Percentiles rank a stretch among this genome's conserved stretches.
These are phyloP conservation scores for Discoglossus pictus DNA, from an alignment of 2,797 vertebrate genomes.

Conservation along the genomic window DNA sequence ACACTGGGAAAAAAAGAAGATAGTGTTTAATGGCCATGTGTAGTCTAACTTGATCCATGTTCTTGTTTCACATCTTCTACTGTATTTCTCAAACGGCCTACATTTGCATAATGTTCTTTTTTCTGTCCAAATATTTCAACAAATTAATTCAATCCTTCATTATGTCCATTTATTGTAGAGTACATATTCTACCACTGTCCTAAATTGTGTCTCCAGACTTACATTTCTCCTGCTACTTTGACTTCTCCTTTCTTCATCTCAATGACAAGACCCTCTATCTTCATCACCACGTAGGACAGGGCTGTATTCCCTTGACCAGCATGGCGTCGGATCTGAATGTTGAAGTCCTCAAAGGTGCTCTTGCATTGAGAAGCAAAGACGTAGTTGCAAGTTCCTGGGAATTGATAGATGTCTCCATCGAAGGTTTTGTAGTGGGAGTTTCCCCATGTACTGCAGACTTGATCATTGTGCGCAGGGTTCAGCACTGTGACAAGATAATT, in stretches of 20 bases:
- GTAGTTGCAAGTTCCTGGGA: constrained; percentile 72
- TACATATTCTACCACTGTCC: too few species aligned
- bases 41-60: too few species aligned
- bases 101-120: not conserved
- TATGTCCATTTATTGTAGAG: too few species aligned
- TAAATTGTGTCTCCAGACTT: constrained; percentile 11
- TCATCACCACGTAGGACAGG: constrained; percentile 59
- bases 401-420: constrained; percentile 66
- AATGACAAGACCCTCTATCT: constrained; percentile 60
- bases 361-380: constrained; percentile 69
- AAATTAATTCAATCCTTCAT: too few species aligned
- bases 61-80: too few species aligned
- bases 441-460: constrained; percentile 74
- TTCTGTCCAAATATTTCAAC: too few species aligned
- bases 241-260: constrained; percentile 56
- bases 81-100: too few species aligned
- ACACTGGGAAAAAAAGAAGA: constrained; percentile 20
- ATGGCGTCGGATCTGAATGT: constrained; percentile 67
- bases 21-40: too few species aligned
- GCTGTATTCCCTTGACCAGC: constrained; percentile 15
- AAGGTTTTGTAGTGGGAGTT: constrained; percentile 75
- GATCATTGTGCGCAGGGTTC: constrained; percentile 61
- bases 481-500: constrained; percentile 54
- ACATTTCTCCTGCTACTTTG: constrained; percentile 57
- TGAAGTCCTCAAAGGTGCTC: constrained; percentile 68